Percentiles rank a stretch among this genome's conserved stretches.
Evolutionary conservation across 2,113 vertebrate genomes (phyloP).

Genomic region (Passer montanus): DNA sequence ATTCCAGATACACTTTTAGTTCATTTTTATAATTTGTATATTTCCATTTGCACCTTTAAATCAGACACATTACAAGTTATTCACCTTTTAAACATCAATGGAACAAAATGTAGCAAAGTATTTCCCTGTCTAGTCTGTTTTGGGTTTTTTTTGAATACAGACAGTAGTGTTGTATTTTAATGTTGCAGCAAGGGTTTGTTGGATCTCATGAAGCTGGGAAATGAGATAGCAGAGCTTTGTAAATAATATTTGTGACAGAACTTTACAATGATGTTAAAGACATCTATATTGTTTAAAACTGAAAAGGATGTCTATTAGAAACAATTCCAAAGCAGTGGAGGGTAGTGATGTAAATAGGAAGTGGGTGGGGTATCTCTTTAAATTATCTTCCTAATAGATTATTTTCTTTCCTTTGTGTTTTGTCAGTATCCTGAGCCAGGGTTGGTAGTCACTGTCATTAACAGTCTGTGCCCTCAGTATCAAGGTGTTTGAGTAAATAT

Average conservation of each 20-base stretch:
- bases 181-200: background rate
- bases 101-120: background rate
- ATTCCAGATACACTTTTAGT: background rate
- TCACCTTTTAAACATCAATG: background rate
- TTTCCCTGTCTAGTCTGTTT: background rate
- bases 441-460: background rate
- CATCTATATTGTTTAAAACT: background rate
- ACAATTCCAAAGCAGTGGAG: slow-evolving; percentile 1
- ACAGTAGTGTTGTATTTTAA: background rate
- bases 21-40: background rate
- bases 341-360: background rate
- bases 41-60: background rate
- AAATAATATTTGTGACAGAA: background rate
- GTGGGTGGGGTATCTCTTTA: background rate
- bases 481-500: background rate
- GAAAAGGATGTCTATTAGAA: background rate
- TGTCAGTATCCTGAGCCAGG: background rate
- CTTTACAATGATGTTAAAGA: background rate
- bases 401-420: background rate
- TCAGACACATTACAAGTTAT: background rate
- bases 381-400: background rate
- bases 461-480: background rate
- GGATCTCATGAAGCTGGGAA: background rate
- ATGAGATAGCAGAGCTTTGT: background rate
- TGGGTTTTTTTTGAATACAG: background rate